Conservation (phyloP, 2,888 invertebrate species). For the Trilocha varians region DNA sequence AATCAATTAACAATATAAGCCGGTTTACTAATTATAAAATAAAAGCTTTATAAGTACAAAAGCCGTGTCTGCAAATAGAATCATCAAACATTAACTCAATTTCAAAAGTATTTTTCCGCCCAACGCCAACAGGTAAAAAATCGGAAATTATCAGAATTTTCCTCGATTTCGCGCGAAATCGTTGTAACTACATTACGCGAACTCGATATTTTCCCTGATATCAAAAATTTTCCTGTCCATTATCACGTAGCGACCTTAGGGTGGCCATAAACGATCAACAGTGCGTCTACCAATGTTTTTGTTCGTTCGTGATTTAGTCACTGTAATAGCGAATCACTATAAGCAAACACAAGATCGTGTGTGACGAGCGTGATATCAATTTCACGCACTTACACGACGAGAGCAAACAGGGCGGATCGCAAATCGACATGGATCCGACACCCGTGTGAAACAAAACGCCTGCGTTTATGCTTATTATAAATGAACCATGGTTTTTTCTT, state of each 20-base stretch:
- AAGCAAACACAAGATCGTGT: slow-evolving; percentile 40
- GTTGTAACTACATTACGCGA: slow-evolving; percentile 1
- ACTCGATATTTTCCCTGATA: slow-evolving; percentile 1
- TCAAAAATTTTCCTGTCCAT: not conserved
- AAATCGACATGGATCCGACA: slow-evolving; percentile 8
- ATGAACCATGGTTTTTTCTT: slow-evolving; percentile 11
- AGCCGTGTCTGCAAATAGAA: too few relatives aligned
- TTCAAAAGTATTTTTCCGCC: not conserved
- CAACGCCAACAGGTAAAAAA: not conserved
- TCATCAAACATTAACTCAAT: not conserved
- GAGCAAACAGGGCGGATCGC: slow-evolving; percentile 32
- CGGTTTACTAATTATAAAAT: too few relatives aligned
- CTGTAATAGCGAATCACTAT: slow-evolving; percentile 39
- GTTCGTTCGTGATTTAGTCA: slow-evolving; percentile 7
- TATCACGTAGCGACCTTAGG: not conserved
- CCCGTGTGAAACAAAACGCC: slow-evolving; percentile 10
- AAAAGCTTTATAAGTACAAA: too few relatives aligned
- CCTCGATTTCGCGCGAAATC: not conserved
- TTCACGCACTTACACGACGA: slow-evolving; percentile 48
- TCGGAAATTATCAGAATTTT: slow-evolving; percentile 1
- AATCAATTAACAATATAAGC: too few relatives aligned
- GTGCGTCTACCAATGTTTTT: slow-evolving; percentile 8
- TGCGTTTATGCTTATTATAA: slow-evolving; percentile 6
- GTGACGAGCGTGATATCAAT: slow-evolving; percentile 49
- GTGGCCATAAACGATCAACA: not conserved